Percentiles rank a stretch among this genome's conserved stretches.
These are phyloP conservation scores for Papilio elwesi DNA, from an alignment of 2,888 invertebrate genomes.

Conservation along the genomic window DNA sequence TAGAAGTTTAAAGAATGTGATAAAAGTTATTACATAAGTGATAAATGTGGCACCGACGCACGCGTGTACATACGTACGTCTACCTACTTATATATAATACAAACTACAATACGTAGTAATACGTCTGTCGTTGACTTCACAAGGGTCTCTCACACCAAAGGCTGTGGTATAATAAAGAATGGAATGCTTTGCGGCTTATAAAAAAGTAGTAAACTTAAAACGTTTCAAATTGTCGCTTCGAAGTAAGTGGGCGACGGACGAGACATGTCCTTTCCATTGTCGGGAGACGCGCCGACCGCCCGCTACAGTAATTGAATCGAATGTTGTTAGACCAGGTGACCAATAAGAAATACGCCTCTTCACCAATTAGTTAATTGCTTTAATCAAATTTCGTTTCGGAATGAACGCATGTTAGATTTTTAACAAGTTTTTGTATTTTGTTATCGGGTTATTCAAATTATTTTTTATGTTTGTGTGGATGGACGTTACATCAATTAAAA, in stretches of 20 bases:
- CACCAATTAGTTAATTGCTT: constrained; percentile 31
- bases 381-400: constrained; percentile 15
- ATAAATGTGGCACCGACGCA: background rate
- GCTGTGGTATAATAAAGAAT: constrained; percentile 51
- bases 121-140: constrained; percentile 55
- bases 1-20: background rate
- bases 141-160: constrained; percentile 51
- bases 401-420: background rate
- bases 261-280: constrained; percentile 33
- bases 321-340: constrained; percentile 34
- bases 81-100: background rate
- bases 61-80: background rate
- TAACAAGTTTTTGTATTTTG: background rate
- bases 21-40: constrained; percentile 2
- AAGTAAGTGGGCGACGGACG: constrained; percentile 32
- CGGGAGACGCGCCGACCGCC: constrained; percentile 10
- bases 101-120: background rate
- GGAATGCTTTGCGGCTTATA: constrained; percentile 52
- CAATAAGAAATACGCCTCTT: constrained; percentile 28
- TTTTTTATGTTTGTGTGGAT: too few species aligned
- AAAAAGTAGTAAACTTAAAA: constrained; percentile 47
- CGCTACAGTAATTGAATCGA: constrained; percentile 34
- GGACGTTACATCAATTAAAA: too few species aligned
- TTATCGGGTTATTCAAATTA: too few species aligned
- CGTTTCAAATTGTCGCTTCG: constrained; percentile 43